These are phyloP conservation scores for Paraescarpia echinospica DNA, from an alignment of 1,140 invertebrate species.

Conservation along the genomic window DNA sequence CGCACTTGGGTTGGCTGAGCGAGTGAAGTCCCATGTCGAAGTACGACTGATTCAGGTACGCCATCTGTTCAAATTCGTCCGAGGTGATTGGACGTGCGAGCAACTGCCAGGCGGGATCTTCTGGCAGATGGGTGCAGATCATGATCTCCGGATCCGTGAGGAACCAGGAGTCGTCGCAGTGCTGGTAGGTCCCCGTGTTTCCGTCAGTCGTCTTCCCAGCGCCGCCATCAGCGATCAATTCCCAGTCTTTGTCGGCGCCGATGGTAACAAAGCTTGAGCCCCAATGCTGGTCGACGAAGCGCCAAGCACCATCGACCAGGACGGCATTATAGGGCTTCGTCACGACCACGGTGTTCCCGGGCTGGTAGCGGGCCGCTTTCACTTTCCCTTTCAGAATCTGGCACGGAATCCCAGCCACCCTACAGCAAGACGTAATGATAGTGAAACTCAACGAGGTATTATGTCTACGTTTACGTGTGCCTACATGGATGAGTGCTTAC, in stretches of 20 bases:
- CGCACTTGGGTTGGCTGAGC: conserved; percentile 22
- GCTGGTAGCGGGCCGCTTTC: conserved; percentile 26
- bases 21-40: conserved; percentile 25
- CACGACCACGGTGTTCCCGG: conserved; percentile 15
- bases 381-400: conserved; percentile 29
- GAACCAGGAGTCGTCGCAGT: conserved; percentile 31
- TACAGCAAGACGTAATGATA: not conserved
- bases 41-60: conserved; percentile 19
- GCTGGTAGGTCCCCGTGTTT: not conserved
- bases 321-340: conserved; percentile 24
- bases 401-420: conserved; percentile 24
- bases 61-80: conserved; percentile 32
- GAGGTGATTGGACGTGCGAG: conserved; percentile 29
- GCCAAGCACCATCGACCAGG: conserved; percentile 27
- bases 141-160: conserved; percentile 31
- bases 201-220: not conserved
- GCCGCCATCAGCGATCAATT: not conserved
- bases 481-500: not conserved
- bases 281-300: conserved; percentile 31
- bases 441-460: not conserved
- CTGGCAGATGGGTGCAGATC: conserved; percentile 29
- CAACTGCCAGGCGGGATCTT: conserved; percentile 27
- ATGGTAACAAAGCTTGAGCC: conserved; percentile 15
- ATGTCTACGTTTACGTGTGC: not conserved
- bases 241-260: conserved; percentile 30